Percentiles rank a stretch among this genome's conserved stretches.
Conservation (phyloP, 2,797 vertebrate species). For the Vespertilio murinus region DNA sequence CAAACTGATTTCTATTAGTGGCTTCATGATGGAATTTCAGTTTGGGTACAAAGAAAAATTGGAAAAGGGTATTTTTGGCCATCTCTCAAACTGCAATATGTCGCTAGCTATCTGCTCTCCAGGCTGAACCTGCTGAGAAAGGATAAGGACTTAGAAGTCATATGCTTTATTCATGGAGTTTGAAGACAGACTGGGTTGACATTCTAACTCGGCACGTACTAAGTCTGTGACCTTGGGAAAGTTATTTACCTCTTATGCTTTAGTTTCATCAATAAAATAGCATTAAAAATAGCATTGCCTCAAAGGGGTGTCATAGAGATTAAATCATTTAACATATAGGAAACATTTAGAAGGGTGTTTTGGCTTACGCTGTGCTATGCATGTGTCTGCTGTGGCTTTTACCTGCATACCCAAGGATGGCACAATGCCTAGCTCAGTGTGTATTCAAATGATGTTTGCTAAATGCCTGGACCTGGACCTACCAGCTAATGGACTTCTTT, state of each 20-base stretch:
- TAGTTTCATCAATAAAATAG: background rate
- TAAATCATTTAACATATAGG: background rate
- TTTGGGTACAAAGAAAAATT: background rate
- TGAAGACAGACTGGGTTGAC: slow-evolving; percentile 5
- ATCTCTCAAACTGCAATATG: background rate
- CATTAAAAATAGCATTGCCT: slow-evolving; percentile 27
- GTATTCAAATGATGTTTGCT: background rate
- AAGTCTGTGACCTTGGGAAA: slow-evolving; percentile 44
- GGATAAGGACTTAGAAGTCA: slow-evolving; percentile 4
- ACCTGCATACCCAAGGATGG: background rate
- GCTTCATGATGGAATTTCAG: slow-evolving; percentile 3
- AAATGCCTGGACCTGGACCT: background rate
- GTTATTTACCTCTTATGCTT: slow-evolving; percentile 30
- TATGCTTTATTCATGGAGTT: slow-evolving; percentile 49
- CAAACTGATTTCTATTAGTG: slow-evolving; percentile 1
- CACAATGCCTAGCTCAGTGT: background rate
- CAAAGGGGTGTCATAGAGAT: background rate
- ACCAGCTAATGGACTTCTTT: background rate
- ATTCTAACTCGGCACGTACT: background rate
- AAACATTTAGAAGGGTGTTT: background rate
- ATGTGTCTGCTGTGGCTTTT: background rate
- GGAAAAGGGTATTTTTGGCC: background rate
- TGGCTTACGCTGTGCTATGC: background rate
- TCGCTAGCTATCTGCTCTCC: background rate
- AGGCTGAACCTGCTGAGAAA: slow-evolving; percentile 30